phyloP scores from a whole-genome alignment of 2,113 vertebrate species.

The Ophthalmolycus amberensis region DNA sequence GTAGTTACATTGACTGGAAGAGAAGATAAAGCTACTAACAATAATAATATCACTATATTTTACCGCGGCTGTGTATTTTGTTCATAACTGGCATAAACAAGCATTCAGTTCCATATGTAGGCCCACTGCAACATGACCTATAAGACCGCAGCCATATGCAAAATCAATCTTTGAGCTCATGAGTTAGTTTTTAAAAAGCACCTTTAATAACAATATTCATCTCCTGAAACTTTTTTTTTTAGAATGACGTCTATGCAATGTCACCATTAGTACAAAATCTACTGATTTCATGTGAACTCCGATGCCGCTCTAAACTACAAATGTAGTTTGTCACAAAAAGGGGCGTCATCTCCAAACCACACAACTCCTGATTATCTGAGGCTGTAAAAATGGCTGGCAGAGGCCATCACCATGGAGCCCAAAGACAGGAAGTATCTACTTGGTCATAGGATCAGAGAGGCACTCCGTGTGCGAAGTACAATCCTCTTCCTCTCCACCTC shows the following conservation, averaged over 20 bases:
- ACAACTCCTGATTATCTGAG: slow-evolving; percentile 67
- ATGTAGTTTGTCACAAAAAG: slow-evolving; percentile 53
- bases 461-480: slow-evolving; percentile 71
- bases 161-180: slow-evolving; percentile 61
- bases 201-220: slow-evolving; percentile 57
- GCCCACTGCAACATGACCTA: slow-evolving; percentile 42
- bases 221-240: slow-evolving; percentile 53
- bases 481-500: slow-evolving; percentile 52
- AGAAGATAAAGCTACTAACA: slow-evolving; percentile 69
- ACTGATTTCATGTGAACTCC: slow-evolving; percentile 57
- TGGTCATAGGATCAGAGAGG: slow-evolving; percentile 63
- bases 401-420: slow-evolving; percentile 41
- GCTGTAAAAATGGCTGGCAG: slow-evolving; percentile 62
- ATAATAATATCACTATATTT: slow-evolving; percentile 66
- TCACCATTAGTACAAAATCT: slow-evolving; percentile 72
- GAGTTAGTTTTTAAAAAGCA: slow-evolving; percentile 54
- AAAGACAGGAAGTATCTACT: slow-evolving; percentile 60
- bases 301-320: slow-evolving; percentile 53
- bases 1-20: slow-evolving; percentile 80
- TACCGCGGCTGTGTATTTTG: slow-evolving; percentile 43
- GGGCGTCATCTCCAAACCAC: slow-evolving; percentile 50
- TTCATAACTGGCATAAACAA: slow-evolving; percentile 51
- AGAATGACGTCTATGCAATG: slow-evolving; percentile 57
- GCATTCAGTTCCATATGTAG: slow-evolving; percentile 8
- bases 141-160: slow-evolving; percentile 63